Percentiles rank a stretch among this genome's conserved stretches.
Evolutionary conservation across 2,888 invertebrate genomes (phyloP).

Genomic region (Cylindroiulus punctatus): DNA sequence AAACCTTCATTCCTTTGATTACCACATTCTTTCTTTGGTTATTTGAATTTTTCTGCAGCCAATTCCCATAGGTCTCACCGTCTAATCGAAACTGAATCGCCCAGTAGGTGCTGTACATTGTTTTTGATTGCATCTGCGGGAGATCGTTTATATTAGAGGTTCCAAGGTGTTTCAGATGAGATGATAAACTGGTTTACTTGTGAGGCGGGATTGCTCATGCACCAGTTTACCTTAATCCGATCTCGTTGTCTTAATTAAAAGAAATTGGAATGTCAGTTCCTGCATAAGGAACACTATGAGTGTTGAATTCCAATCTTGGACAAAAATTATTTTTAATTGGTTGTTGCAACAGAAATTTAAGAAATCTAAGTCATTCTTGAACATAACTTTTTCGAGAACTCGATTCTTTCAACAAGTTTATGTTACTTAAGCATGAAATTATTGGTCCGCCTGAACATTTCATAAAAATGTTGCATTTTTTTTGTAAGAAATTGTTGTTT

Average conservation of each 20-base stretch:
- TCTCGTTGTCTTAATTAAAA: neutral
- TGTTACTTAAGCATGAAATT: too few relatives aligned
- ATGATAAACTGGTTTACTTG: slow-evolving; percentile 2
- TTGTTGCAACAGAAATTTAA: too few relatives aligned
- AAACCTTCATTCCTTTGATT: neutral
- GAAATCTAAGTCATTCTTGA: too few relatives aligned
- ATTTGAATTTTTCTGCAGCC: neutral
- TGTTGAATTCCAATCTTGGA: neutral
- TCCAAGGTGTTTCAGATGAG: slow-evolving; percentile 29
- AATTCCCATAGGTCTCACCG: slow-evolving; percentile 10
- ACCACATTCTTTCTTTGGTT: neutral
- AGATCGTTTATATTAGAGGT: slow-evolving; percentile 37
- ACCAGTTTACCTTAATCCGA: slow-evolving; percentile 28
- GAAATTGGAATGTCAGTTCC: neutral
- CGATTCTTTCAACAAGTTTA: too few relatives aligned
- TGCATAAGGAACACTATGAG: neutral
- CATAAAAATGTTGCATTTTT: neutral
- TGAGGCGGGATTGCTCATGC: neutral
- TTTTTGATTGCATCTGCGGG: slow-evolving; percentile 29
- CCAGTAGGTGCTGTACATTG: slow-evolving; percentile 2
- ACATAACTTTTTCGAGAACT: too few relatives aligned
- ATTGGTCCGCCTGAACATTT: too few relatives aligned
- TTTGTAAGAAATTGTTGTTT: neutral
- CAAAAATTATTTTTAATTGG: neutral
- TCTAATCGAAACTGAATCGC: neutral